Percentiles rank a stretch among this genome's conserved stretches.
Conservation (phyloP, 2,888 invertebrate genomes). For the Chromoteleia sp. region DNA sequence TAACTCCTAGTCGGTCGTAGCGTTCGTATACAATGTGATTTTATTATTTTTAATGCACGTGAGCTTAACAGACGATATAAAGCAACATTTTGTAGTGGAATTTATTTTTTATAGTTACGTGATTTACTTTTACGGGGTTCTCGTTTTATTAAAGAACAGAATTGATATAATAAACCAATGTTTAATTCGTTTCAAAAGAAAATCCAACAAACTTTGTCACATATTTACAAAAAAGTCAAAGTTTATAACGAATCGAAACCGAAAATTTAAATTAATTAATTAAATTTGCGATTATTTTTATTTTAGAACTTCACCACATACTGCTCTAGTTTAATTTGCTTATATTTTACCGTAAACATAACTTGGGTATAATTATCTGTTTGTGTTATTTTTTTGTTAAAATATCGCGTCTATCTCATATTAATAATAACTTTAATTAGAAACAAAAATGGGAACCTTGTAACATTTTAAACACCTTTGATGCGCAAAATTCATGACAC, state of each 20-base stretch:
- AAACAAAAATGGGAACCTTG: conserved; percentile 4
- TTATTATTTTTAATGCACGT: conserved; percentile 33
- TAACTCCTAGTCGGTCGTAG: conserved; percentile 46
- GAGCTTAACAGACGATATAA: not conserved
- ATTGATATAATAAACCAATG: not conserved
- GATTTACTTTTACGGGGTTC: conserved; percentile 19
- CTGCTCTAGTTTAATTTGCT: no score
- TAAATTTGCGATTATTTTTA: no score
- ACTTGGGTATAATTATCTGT: no score
- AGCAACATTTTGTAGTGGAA: conserved; percentile 19
- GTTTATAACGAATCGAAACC: no score
- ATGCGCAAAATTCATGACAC: not conserved
- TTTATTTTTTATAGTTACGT: conserved; percentile 30
- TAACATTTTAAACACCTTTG: not conserved
- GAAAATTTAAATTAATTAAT: no score
- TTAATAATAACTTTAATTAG: not conserved
- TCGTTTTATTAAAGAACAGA: not conserved
- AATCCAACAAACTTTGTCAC: no score
- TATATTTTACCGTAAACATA: no score
- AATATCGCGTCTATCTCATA: no score
- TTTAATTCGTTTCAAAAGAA: no score
- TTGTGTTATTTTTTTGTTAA: no score
- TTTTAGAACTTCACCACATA: no score
- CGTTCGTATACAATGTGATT: conserved; percentile 41
- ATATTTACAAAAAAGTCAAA: no score